phyloP scores from a whole-genome alignment of 2,797 vertebrate species.

The Platyrinchus mystaceus region DNA sequence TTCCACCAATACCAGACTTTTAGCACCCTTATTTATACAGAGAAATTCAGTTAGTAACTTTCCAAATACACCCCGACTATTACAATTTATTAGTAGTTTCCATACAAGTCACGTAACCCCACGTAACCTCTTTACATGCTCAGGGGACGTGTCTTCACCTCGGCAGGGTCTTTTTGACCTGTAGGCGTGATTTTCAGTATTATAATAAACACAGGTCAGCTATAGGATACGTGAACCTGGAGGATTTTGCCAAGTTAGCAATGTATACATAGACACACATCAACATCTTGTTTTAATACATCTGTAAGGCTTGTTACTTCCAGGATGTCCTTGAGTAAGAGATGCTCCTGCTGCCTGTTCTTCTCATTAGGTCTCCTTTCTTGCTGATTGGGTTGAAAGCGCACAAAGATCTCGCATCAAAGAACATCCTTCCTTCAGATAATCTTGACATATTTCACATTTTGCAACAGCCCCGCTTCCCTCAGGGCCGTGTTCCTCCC shows the following conservation, averaged over 20 bases:
- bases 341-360: not conserved
- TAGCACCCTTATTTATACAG: not conserved
- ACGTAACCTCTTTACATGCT: not conserved
- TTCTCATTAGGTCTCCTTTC: not conserved
- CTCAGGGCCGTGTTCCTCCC: not conserved
- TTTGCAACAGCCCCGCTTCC: not conserved
- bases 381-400: not conserved
- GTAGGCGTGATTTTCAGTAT: not conserved
- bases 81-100: not conserved
- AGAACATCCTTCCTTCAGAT: not conserved
- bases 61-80: not conserved
- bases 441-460: too few relatives aligned
- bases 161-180: not conserved
- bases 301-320: not conserved
- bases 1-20: not conserved
- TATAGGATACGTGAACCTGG: not conserved
- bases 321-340: not conserved
- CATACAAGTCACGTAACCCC: not conserved
- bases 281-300: not conserved
- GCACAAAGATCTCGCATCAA: not conserved
- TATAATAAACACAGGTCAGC: not conserved
- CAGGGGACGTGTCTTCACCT: not conserved
- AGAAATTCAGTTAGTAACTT: not conserved
- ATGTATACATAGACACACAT: too few relatives aligned
- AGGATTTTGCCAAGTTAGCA: not conserved